These are phyloP conservation scores for Serilophus lunatus DNA, from an alignment of 2,113 vertebrate species.

Conservation along the genomic window DNA sequence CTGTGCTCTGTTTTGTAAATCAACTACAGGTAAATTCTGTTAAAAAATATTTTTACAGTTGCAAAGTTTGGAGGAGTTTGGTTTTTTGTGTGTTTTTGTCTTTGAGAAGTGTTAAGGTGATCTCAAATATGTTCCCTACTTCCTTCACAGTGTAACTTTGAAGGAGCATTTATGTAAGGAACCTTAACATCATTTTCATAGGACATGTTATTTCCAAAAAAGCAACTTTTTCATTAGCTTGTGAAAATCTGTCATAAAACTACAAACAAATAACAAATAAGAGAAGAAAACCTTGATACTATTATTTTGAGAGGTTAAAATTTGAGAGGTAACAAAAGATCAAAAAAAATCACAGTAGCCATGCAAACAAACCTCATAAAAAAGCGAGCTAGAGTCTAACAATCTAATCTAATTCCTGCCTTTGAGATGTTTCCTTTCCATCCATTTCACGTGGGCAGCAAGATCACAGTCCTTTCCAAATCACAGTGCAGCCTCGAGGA, in stretches of 20 bases:
- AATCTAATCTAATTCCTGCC: neutral
- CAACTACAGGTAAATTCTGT: neutral
- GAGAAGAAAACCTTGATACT: neutral
- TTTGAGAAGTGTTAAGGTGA: neutral
- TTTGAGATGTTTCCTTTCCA: neutral
- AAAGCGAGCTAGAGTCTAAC: neutral
- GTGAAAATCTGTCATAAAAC: neutral
- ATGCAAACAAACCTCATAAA: neutral
- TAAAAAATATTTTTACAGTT: neutral
- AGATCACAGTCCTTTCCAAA: neutral
- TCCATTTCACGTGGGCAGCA: neutral
- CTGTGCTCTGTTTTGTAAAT: constrained; percentile 25
- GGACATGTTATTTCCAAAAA: neutral
- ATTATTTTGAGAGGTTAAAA: neutral
- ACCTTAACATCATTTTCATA: neutral
- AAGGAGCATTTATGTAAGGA: neutral
- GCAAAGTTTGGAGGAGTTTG: neutral
- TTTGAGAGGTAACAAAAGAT: neutral
- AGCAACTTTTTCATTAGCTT: neutral
- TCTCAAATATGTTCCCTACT: neutral
- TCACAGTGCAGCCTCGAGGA: neutral
- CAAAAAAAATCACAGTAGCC: neutral
- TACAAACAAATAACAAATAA: neutral
- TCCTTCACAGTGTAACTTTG: neutral
- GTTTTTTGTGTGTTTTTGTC: neutral